These are phyloP conservation scores for Popillia japonica DNA, from an alignment of 1,140 invertebrate species.

Conservation along the genomic window DNA sequence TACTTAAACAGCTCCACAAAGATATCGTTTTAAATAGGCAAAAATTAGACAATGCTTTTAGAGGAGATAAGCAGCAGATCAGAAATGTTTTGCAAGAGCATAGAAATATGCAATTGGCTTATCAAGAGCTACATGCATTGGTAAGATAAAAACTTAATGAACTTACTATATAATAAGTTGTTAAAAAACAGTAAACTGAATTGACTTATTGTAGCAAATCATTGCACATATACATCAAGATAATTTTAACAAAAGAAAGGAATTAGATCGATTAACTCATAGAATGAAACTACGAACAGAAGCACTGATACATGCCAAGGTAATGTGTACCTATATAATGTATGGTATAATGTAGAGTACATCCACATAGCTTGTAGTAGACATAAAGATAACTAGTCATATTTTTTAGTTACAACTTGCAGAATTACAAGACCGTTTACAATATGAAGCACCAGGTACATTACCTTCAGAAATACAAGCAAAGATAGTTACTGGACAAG, in stretches of 20 bases:
- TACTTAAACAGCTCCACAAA: constrained; percentile 61
- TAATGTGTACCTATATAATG: background rate
- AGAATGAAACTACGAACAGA: constrained; percentile 67
- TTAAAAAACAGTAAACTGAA: constrained; percentile 36
- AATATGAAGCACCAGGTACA: constrained; percentile 59
- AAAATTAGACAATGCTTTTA: constrained; percentile 65
- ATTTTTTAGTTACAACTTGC: constrained; percentile 60
- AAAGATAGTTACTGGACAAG: constrained; percentile 64
- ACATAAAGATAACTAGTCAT: too few species aligned
- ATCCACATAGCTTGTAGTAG: too few species aligned
- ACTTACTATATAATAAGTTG: constrained; percentile 22
- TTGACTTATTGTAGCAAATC: constrained; percentile 62
- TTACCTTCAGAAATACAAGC: constrained; percentile 63
- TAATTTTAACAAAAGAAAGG: constrained; percentile 67
- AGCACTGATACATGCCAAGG: constrained; percentile 5
- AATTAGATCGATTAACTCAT: constrained; percentile 66
- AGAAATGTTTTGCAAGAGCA: constrained; percentile 65
- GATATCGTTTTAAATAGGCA: constrained; percentile 60
- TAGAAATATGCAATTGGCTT: constrained; percentile 65
- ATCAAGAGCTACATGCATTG: constrained; percentile 63
- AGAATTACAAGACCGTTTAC: constrained; percentile 61
- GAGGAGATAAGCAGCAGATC: constrained; percentile 67
- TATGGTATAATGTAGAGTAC: constrained; percentile 18
- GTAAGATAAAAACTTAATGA: constrained; percentile 21
- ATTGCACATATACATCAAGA: constrained; percentile 67